Base-by-base conservation (phyloP, 2,797 vertebrate species). In the Xenentodon cancila region DNA sequence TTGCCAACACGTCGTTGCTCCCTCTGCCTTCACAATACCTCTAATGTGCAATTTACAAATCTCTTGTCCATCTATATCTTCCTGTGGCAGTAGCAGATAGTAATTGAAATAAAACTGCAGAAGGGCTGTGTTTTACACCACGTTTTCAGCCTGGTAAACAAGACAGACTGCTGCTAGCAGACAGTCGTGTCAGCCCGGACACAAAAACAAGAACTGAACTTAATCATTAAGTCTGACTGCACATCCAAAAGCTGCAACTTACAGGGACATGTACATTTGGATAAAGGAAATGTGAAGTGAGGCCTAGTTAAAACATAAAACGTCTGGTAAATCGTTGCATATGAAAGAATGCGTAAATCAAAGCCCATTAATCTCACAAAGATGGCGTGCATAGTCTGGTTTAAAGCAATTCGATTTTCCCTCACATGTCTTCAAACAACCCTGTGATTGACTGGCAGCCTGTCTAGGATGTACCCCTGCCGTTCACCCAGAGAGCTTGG, bases 81-180 rank as follows among this genome's bases (percentile, higher is more conserved):
- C 67, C 61, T 71, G 67, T 80, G 82, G 80, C 82, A 81, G 73
- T 1, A 73, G 69, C 67, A 85, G 88, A 85, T 82, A 75, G 71
- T 54, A 77, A 77, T 81, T 51, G 75, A 82, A 79, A 89, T 84
- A 75, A 77, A 55, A 66, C 68, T 49, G 70, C 17, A 61, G 61
- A 45, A 46, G 73, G 82, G 75, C 73, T 7, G 19, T 84, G 84
- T 84, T 78, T 60, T 52, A 88, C 87, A 88, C 70, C 34, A 66
- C 62, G 69, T 79, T 65, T 52, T 71, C 71, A 53, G 62, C 71
- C 69, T 44, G 27, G 62, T 32, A 86, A 82, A 90, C 76, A 84
- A 79, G 76, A 70, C 80, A 77, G 82, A 67, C 77, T 73, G 70
- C 75, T 69, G 59, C 74, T 51, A 72, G 34, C 47, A 56, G 68